Conservation (phyloP, 2,797 vertebrate genomes). For the Petrocephalus sullivani region DNA sequence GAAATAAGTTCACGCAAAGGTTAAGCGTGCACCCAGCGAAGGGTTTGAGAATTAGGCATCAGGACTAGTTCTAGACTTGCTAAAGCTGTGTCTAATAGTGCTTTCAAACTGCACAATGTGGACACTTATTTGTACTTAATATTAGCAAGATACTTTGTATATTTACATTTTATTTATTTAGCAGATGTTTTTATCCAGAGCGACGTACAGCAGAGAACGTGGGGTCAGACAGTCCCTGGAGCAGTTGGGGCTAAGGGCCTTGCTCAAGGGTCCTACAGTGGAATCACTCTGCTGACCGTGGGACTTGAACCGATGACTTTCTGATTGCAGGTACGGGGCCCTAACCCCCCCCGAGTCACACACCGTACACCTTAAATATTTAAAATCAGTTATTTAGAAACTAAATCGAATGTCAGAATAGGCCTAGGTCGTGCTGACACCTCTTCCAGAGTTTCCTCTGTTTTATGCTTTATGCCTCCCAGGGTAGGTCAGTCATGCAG, state of each 20-base stretch:
- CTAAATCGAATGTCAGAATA: background rate
- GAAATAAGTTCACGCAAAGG: constrained; percentile 71
- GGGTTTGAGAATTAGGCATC: constrained; percentile 33
- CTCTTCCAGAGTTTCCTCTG: background rate
- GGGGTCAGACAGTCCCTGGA: background rate
- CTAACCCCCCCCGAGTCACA: background rate
- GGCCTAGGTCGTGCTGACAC: background rate
- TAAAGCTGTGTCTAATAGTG: background rate
- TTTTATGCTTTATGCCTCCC: background rate
- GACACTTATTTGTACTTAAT: background rate
- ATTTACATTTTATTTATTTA: background rate
- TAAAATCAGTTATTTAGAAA: background rate
- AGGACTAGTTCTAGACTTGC: background rate
- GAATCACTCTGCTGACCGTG: background rate
- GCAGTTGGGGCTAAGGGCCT: background rate
- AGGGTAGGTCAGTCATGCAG: background rate
- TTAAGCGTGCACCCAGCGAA: constrained; percentile 53
- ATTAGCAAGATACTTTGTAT: background rate
- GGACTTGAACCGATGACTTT: background rate
- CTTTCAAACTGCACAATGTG: background rate
- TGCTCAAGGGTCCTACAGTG: background rate
- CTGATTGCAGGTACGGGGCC: background rate
- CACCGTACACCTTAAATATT: background rate
- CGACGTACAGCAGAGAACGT: background rate
- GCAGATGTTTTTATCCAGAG: background rate